phyloP scores from a whole-genome alignment of 2,797 vertebrate species.

The Crenichthys baileyi region DNA sequence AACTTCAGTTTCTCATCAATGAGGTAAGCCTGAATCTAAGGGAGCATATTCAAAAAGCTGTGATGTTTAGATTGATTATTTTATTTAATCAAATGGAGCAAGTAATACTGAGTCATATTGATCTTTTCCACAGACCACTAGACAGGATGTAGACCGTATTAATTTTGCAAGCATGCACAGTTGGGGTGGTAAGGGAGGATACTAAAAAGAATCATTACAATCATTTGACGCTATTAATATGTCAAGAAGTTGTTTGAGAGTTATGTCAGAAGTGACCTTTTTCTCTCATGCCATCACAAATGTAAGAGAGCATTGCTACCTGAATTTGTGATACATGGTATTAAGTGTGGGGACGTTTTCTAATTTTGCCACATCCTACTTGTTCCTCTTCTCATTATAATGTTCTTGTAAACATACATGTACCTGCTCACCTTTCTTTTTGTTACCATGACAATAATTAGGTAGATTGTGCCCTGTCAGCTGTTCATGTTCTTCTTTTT shows the following conservation, averaged over 20 bases:
- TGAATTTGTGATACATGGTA: too few species aligned
- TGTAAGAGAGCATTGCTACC: too few species aligned
- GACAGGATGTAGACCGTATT: not conserved
- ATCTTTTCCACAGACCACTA: not conserved
- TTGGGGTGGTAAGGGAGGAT: not conserved
- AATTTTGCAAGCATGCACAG: not conserved
- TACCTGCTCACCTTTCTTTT: not conserved
- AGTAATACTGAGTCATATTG: not conserved
- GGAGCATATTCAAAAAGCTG: not conserved
- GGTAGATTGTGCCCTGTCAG: not conserved
- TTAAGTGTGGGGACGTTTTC: too few species aligned
- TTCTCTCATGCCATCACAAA: too few species aligned
- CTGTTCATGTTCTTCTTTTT: not conserved
- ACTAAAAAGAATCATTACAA: too few species aligned
- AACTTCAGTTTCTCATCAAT: constrained; percentile 98
- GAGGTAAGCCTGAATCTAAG: constrained; percentile 85
- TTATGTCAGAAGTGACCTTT: too few species aligned
- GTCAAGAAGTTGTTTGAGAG: too few species aligned
- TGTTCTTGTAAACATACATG: not conserved
- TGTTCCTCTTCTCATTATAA: not conserved
- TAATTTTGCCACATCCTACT: too few species aligned
- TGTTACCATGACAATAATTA: not conserved
- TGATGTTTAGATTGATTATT: not conserved
- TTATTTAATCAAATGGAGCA: too few species aligned
- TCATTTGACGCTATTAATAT: too few species aligned